These are phyloP conservation scores for Ornithoptera alexandrae DNA, from an alignment of 2,888 invertebrate genomes.

Conservation along the genomic window DNA sequence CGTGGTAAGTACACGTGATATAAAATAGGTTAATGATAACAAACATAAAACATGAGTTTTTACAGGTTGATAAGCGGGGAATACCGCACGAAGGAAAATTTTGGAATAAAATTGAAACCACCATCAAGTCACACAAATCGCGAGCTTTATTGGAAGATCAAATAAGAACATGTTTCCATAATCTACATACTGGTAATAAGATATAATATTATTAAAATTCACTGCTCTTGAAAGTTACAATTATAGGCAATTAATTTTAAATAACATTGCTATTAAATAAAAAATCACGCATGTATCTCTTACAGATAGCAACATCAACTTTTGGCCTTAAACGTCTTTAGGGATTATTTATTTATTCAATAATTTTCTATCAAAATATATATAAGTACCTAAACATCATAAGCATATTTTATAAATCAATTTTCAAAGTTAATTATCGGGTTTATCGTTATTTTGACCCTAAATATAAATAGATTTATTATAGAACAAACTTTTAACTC, in stretches of 20 bases:
- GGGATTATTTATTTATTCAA: too few species aligned
- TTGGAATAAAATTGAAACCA: slow-evolving; percentile 63
- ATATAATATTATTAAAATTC: too few species aligned
- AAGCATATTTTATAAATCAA: too few species aligned
- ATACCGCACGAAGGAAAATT: slow-evolving; percentile 70
- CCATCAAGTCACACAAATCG: slow-evolving; percentile 69
- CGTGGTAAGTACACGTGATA: slow-evolving; percentile 57
- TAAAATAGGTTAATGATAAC: not conserved
- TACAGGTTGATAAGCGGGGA: slow-evolving; percentile 66
- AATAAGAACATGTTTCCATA: slow-evolving; percentile 68
- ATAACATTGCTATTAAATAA: not conserved
- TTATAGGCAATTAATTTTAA: not conserved
- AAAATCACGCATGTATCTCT: too few species aligned
- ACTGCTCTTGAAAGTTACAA: not conserved
- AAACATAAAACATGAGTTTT: not conserved
- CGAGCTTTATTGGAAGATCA: slow-evolving; percentile 60
- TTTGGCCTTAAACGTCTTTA: too few species aligned
- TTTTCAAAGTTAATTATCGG: too few species aligned
- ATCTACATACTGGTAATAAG: slow-evolving; percentile 63
- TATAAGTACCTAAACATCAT: too few species aligned
- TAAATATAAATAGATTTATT: too few species aligned
- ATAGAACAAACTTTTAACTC: too few species aligned
- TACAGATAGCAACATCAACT: too few species aligned
- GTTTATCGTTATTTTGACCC: too few species aligned
- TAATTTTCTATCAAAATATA: too few species aligned